A percentile compares a stretch with the other conserved stretches of the same genome.
These are phyloP conservation scores for Peromyscus attwateri DNA, from an alignment of 2,797 vertebrate species.

Conservation along the genomic window DNA sequence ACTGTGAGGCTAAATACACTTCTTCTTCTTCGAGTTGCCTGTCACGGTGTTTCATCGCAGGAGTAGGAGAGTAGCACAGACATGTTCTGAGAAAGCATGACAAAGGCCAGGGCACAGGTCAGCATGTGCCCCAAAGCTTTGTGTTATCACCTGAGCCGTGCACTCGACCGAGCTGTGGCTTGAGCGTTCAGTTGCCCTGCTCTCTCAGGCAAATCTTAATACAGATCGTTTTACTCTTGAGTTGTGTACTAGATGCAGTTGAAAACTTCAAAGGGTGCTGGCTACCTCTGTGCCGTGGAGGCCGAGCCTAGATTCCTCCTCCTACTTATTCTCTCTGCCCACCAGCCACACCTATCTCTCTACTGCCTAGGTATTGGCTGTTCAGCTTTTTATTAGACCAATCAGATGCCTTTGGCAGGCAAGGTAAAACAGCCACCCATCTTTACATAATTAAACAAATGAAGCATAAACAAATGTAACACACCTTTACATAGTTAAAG, in stretches of 20 bases:
- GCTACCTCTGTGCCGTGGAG: neutral
- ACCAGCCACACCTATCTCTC: neutral
- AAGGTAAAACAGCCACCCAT: no score
- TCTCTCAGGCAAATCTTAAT: neutral
- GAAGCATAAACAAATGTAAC: no score
- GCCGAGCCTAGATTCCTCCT: neutral
- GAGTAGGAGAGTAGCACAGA: neutral
- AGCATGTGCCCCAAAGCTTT: neutral
- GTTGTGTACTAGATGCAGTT: neutral
- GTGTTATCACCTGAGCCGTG: neutral
- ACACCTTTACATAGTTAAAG: no score
- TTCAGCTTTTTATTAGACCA: no score
- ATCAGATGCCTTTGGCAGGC: no score
- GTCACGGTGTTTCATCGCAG: neutral
- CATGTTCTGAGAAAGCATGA: neutral
- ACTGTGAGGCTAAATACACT: neutral
- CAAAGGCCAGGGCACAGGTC: neutral
- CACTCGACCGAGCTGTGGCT: neutral
- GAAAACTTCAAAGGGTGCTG: neutral
- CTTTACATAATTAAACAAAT: no score
- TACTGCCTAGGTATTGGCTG: no score
- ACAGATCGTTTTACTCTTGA: neutral
- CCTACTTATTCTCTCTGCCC: neutral
- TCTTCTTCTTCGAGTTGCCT: neutral
- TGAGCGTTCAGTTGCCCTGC: neutral